Evolutionary conservation across 1,140 invertebrate genomes (phyloP), one percentile per base, ranked within the genome.

Genomic region (Drosophila athabasca): DNA sequence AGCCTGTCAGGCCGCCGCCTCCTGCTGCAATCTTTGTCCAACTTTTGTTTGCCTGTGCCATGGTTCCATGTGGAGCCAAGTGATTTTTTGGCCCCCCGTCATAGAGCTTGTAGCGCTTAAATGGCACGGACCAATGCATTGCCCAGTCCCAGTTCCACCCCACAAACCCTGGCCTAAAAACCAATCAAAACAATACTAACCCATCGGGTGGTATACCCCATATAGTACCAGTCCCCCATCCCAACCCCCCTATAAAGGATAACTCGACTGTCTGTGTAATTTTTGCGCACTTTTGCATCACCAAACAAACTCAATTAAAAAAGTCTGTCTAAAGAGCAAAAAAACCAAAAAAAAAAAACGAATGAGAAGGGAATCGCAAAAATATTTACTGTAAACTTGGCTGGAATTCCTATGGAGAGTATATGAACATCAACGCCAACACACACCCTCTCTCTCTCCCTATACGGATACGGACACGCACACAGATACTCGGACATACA

Each of bases 281-380:
- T 87, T 87, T 79, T 79, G 82, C 84, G 82, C 82, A 87, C 82
- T 87, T 88, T 87, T 88, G 82, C 82, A 87, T 87, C 83, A 79
- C 82, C 82, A 88, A 87, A 88, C 82, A 87, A 87, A 87, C 82
- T 87, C 82, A 87, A 87, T 87, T 87, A 87, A 87, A 87, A 35
- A 87, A 88, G 82, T 87, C 83, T 75, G 79, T 88, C 78, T 59
- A 75, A 52, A 57, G 44, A 51, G 55, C 49, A 15, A 41, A n/a
- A 39, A 62, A 13, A n/a, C n/a, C n/a, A n/a, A n/a, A n/a, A n/a
- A n/a, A 29, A 49, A 46, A 39, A 44, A 45, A 51, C 50, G 44
- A 26, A 45, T 46, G 26, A 52, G 26, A 11, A 53, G 80, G 79
- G 79, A 85, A 87, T 87, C 79, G 82, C 79, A 87, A 87, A 87